Conservation (phyloP, 2,797 vertebrate species). For the Typhlichthys eigenmanni region DNA sequence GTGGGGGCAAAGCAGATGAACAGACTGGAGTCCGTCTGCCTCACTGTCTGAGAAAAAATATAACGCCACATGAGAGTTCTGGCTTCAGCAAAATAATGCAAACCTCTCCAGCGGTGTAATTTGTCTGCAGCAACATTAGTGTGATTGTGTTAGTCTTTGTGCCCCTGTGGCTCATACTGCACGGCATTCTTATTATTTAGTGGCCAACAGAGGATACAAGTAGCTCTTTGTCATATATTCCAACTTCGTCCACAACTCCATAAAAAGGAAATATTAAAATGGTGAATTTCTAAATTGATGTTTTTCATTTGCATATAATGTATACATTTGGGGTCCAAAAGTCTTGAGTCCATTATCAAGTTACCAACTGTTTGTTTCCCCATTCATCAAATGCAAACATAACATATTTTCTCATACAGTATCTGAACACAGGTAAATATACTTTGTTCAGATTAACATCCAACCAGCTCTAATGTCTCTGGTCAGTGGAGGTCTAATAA, state of each 20-base stretch:
- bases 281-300: no score
- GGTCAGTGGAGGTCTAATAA: no score
- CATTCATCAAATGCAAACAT: no score
- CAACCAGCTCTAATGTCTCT: no score
- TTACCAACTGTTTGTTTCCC: no score
- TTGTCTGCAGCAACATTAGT: conserved; percentile 37
- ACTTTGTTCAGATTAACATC: no score
- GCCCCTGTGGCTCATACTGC: conserved; percentile 24
- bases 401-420: no score
- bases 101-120: conserved; percentile 29
- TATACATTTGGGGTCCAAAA: no score
- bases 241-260: conserved; percentile 34
- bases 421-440: no score
- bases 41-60: conserved; percentile 34
- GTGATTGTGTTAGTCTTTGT: conserved; percentile 35
- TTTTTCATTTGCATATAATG: no score
- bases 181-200: conserved; percentile 36
- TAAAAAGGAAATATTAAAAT: no score
- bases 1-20: not conserved
- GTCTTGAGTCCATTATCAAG: no score
- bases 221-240: conserved; percentile 45
- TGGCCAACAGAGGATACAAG: conserved; percentile 35
- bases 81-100: conserved; percentile 20
- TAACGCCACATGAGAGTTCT: conserved; percentile 30
- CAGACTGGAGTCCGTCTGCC: conserved; percentile 52